phyloP scores from a whole-genome alignment of 2,113 vertebrate genomes.

The Stomatorhinus ivindoensis region DNA sequence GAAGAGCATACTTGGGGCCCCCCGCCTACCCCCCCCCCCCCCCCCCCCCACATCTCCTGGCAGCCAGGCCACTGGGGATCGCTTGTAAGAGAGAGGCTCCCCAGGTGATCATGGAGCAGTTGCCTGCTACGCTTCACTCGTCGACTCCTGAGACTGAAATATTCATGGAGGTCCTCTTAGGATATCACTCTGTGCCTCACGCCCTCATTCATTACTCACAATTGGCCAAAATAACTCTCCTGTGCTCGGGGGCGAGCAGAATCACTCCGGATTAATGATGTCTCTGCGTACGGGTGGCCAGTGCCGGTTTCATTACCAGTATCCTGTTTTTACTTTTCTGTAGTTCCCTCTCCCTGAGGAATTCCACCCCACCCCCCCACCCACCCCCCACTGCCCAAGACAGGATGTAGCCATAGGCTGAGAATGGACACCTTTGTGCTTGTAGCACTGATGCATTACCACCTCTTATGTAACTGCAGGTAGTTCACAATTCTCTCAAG shows the following conservation, averaged over 20 bases:
- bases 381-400: neutral
- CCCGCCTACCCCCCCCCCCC: slow-evolving; percentile 6
- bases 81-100: neutral
- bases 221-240: neutral
- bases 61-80: slow-evolving; percentile 31
- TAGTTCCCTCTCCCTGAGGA: neutral
- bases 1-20: slow-evolving; percentile 33
- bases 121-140: neutral
- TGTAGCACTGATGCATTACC: neutral
- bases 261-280: slow-evolving; percentile 1
- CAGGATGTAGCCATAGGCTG: neutral
- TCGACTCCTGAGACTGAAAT: slow-evolving; percentile 7
- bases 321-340: neutral
- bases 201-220: slow-evolving; percentile 1
- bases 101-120: neutral
- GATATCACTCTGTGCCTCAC: neutral
- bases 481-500: neutral
- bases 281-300: neutral
- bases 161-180: neutral
- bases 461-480: neutral
- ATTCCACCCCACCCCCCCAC: neutral
- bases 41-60: neutral
- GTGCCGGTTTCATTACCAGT: neutral
- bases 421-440: neutral
- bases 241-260: neutral